Conservation (phyloP, 1,140 invertebrate genomes). For the Hetaerina americana region DNA sequence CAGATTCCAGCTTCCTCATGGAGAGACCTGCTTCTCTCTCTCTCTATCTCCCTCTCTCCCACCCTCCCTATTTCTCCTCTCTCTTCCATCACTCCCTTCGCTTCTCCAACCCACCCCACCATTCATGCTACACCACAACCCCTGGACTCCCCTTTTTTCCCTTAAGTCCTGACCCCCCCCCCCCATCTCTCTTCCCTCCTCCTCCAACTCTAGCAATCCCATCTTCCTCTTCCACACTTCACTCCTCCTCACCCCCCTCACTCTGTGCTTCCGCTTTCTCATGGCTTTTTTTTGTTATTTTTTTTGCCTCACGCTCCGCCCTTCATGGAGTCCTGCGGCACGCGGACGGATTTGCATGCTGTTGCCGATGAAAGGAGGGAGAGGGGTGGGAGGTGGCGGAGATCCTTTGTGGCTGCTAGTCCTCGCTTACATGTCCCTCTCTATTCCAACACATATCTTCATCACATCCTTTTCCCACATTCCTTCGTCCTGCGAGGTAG, state of each 20-base stretch:
- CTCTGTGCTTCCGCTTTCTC: neutral
- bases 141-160: neutral
- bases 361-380: no score
- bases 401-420: no score
- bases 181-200: neutral
- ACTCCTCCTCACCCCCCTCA: neutral
- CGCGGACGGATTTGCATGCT: no score
- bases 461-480: no score
- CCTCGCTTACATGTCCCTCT: no score
- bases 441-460: no score
- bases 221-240: neutral
- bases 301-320: no score
- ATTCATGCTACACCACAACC: neutral
- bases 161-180: neutral
- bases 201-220: neutral
- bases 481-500: no score
- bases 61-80: neutral
- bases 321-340: no score
- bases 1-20: neutral
- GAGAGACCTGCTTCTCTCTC: neutral
- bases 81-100: neutral
- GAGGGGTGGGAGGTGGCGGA: no score
- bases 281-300: no score
- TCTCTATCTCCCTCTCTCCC: neutral
- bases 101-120: neutral